Conservation (phyloP, 92 coral and sea anemone genomes). For the Phymanthus crucifer region DNA sequence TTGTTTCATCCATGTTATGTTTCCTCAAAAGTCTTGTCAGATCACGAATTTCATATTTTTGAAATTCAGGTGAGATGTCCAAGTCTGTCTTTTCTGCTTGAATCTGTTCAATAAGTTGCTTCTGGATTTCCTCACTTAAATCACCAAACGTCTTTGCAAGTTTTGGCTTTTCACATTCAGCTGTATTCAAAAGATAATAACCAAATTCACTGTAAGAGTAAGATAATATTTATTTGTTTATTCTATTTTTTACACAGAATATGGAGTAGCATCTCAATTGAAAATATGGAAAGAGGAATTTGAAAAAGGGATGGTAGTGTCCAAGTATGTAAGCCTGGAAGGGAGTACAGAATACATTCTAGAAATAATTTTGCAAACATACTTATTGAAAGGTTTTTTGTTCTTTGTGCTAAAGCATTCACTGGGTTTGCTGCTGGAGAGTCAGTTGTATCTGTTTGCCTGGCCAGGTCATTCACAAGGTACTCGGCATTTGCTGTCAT, state of each 20-base stretch:
- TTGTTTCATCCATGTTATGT: conserved; percentile 5
- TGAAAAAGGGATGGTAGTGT: no score
- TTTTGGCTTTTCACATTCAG: not conserved
- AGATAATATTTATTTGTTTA: no score
- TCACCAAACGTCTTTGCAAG: not conserved
- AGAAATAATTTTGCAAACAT: not conserved
- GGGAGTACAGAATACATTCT: no score
- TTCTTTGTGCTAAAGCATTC: not conserved
- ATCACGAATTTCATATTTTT: conserved; percentile 31
- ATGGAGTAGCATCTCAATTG: no score
- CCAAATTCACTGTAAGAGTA: no score
- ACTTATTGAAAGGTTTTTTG: not conserved
- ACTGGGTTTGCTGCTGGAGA: not conserved
- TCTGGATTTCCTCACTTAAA: not conserved
- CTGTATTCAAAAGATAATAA: not conserved
- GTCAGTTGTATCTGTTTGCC: not conserved
- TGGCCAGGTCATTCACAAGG: not conserved
- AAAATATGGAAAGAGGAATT: no score
- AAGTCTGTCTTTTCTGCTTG: not conserved
- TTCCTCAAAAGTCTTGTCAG: conserved; percentile 38
- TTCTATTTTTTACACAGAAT: no score
- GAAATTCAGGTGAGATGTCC: not conserved
- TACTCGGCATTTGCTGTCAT: not conserved
- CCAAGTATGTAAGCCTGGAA: no score
- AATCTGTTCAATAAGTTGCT: not conserved